phyloP scores from a whole-genome alignment of 2,888 invertebrate species.

The Lepidonotus clava region DNA sequence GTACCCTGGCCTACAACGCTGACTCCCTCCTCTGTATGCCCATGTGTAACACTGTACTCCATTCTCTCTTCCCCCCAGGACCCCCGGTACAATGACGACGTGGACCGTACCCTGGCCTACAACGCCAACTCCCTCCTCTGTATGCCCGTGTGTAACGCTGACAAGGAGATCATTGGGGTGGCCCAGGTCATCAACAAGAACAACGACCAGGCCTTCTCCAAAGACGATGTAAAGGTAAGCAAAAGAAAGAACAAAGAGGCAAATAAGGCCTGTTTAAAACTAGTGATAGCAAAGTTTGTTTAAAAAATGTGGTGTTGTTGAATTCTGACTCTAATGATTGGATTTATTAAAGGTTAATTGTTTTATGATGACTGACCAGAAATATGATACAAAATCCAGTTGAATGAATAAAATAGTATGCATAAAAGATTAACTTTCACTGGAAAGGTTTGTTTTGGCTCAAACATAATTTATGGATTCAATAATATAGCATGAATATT shows the following conservation, averaged over 20 bases:
- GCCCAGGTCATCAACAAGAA: constrained; percentile 82
- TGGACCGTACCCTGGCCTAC: constrained; percentile 81
- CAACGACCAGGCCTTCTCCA: constrained; percentile 68
- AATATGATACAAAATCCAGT: no score
- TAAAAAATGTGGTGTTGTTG: no score
- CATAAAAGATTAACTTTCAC: no score
- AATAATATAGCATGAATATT: no score
- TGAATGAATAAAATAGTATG: no score
- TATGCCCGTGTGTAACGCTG: constrained; percentile 88
- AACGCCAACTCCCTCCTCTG: constrained; percentile 85
- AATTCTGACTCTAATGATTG: no score
- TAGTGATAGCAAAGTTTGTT: no score
- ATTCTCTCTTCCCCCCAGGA: constrained; percentile 80
- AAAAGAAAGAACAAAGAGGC: neutral
- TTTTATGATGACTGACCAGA: no score
- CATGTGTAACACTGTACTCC: constrained; percentile 83
- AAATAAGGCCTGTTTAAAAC: neutral
- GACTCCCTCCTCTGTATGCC: constrained; percentile 92
- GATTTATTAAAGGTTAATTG: no score
- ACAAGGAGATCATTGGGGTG: constrained; percentile 80
- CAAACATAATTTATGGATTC: no score
- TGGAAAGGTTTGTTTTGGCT: no score
- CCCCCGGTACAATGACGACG: constrained; percentile 82
- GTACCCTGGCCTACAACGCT: constrained; percentile 80
- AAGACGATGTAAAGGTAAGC: constrained; percentile 64